Evolutionary conservation across 1,140 invertebrate species (phyloP).

Genomic region (Drosophila fuyamai): DNA sequence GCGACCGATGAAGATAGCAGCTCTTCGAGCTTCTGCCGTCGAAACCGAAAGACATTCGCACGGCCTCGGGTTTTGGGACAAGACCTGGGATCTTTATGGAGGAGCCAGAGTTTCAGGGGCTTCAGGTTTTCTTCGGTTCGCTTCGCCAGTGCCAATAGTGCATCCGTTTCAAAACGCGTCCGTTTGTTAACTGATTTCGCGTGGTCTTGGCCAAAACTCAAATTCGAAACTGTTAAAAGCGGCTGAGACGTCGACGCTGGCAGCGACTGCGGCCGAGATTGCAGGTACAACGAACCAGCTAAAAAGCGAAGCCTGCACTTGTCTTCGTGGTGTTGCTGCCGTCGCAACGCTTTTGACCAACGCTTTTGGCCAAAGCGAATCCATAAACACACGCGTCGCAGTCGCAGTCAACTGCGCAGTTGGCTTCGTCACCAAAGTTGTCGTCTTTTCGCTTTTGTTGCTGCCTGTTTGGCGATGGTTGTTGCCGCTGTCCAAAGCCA

Average conservation of each 20-base stretch:
- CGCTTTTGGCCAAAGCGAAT: slow-evolving; percentile 62
- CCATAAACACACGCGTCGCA: slow-evolving; percentile 66
- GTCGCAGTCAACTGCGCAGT: slow-evolving; percentile 8
- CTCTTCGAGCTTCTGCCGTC: slow-evolving; percentile 50
- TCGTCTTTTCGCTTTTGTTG: slow-evolving; percentile 75
- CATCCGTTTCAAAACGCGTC: slow-evolving; percentile 82
- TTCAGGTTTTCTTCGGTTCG: slow-evolving; percentile 25
- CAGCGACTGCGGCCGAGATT: slow-evolving; percentile 41
- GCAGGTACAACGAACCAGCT: slow-evolving; percentile 71
- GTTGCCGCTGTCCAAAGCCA: slow-evolving; percentile 33
- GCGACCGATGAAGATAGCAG: slow-evolving; percentile 47
- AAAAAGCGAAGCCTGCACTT: slow-evolving; percentile 60
- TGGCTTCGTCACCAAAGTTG: slow-evolving; percentile 55
- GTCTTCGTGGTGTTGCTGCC: slow-evolving; percentile 30
- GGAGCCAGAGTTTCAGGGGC: slow-evolving; percentile 25
- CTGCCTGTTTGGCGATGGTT: slow-evolving; percentile 15
- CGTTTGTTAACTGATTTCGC: slow-evolving; percentile 84
- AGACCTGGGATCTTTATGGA: slow-evolving; percentile 40
- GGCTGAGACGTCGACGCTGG: slow-evolving; percentile 22
- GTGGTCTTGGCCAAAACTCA: slow-evolving; percentile 75
- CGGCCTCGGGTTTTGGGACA: slow-evolving; percentile 24
- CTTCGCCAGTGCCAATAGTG: slow-evolving; percentile 27
- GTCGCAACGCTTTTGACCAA: slow-evolving; percentile 25
- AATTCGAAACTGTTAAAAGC: slow-evolving; percentile 72
- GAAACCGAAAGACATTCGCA: slow-evolving; percentile 65